These are phyloP conservation scores for Smutsia temminckii DNA, from an alignment of 2,797 vertebrate genomes.

Conservation along the genomic window DNA sequence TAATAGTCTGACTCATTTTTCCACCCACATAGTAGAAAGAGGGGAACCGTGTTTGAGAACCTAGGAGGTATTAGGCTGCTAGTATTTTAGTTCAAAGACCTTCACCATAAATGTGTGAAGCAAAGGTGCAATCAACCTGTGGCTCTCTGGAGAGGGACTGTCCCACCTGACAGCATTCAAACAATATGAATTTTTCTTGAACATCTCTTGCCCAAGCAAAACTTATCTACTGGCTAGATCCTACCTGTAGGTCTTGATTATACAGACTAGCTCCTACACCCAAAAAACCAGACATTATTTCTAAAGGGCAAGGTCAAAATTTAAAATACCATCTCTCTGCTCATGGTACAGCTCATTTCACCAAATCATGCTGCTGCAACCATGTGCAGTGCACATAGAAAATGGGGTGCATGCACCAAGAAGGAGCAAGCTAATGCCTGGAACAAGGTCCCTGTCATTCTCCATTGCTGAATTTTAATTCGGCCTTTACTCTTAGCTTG, in stretches of 20 bases:
- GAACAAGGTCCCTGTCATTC: background rate
- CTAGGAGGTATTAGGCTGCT: background rate
- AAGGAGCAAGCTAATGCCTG: background rate
- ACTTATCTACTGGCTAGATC: background rate
- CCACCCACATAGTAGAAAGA: background rate
- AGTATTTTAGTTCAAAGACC: background rate
- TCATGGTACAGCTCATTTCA: background rate
- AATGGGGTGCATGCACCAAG: background rate
- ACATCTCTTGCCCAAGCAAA: background rate
- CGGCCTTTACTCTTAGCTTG: background rate
- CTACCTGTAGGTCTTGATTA: background rate
- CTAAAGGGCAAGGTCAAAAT: background rate
- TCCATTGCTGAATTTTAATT: background rate
- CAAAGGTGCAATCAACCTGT: background rate
- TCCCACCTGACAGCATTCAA: background rate
- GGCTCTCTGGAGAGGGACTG: background rate
- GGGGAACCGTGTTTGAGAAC: background rate
- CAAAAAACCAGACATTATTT: background rate
- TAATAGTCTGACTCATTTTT: background rate
- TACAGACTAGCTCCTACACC: background rate
- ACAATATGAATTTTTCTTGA: background rate
- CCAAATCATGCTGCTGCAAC: background rate
- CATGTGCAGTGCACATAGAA: background rate
- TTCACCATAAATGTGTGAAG: background rate
- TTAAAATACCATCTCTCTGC: background rate